phyloP scores from a whole-genome alignment of 2,888 invertebrate species.

The Drosophila heteroneura region DNA sequence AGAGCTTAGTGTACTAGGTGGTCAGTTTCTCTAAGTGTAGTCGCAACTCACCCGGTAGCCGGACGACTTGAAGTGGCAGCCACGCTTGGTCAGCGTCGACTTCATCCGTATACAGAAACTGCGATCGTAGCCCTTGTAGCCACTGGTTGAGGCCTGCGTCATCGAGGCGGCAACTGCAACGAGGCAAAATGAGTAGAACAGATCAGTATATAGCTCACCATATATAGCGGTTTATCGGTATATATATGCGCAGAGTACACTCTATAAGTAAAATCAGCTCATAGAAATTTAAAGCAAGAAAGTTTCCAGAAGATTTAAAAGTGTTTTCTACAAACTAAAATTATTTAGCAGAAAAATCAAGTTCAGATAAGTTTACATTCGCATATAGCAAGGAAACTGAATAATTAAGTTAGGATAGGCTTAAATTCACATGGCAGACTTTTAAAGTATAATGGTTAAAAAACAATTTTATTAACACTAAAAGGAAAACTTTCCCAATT shows the following conservation, averaged over 20 bases:
- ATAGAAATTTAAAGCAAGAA: neutral
- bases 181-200: neutral
- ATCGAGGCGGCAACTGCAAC: constrained; percentile 92
- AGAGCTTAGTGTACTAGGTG: constrained; percentile 12
- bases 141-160: constrained; percentile 89
- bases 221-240: neutral
- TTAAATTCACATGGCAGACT: neutral
- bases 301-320: neutral
- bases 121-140: constrained; percentile 94
- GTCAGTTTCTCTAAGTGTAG: neutral
- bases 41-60: constrained; percentile 94
- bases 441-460: neutral
- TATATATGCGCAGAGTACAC: neutral
- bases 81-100: constrained; percentile 98
- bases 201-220: neutral
- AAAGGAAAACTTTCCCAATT: neutral
- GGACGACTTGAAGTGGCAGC: constrained; percentile 98
- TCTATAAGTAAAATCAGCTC: neutral
- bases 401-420: neutral
- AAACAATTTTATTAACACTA: neutral
- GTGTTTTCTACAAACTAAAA: neutral
- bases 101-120: constrained; percentile 99
- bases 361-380: neutral
- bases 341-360: neutral
- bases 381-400: neutral